Evolutionary conservation across 2,888 invertebrate genomes (phyloP), one percentile per base, ranked within the genome.

Genomic region (Anorthoa munda): DNA sequence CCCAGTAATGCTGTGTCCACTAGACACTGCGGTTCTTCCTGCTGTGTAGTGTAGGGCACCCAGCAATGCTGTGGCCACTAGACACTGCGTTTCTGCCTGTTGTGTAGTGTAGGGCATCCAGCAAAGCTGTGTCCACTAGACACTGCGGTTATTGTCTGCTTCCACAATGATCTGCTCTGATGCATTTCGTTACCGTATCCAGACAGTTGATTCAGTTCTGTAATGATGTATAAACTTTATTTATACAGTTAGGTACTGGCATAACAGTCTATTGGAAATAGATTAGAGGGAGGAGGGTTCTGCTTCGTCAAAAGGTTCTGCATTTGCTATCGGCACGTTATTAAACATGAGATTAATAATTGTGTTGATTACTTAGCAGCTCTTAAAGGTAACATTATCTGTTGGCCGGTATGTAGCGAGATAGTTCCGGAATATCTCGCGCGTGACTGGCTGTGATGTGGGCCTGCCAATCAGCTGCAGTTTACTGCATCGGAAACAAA

Each of bases 331-430:
- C 17, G 17, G 23, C 7, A 23, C 39, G 7, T n/a, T 26, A 11
- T 50, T 23, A 23, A 45, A 26, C n/a, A 9, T 67, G n/a, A 15
- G 0, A 72, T n/a, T 46, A 11, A 51, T 26, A 45, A 51, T 67
- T 7, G 13, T 45, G 15, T 31, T 18, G 21, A 70, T 68, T n/a
- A 15, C 23, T 26, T 45, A 72, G 26, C 9, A n/a, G 5, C 15
- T 55, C 17, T 12, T 61, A 48, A 48, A 46, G 45, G n/a, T 15
- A 59, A 31, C 12, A 72, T 56, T 18, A 53, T 60, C 18, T 60
- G 18, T 7, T 56, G 18, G 15, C n/a, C 7, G 18, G 4, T 31
- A 12, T 9, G 39, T 50, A 45, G 18, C 15, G 7, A 21, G 15
- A 18, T 48, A 23, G n/a, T n/a, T 26, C 15, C 15, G n/a, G 5